phyloP scores from a whole-genome alignment of 1,140 invertebrate genomes.

The Venturia canescens region DNA sequence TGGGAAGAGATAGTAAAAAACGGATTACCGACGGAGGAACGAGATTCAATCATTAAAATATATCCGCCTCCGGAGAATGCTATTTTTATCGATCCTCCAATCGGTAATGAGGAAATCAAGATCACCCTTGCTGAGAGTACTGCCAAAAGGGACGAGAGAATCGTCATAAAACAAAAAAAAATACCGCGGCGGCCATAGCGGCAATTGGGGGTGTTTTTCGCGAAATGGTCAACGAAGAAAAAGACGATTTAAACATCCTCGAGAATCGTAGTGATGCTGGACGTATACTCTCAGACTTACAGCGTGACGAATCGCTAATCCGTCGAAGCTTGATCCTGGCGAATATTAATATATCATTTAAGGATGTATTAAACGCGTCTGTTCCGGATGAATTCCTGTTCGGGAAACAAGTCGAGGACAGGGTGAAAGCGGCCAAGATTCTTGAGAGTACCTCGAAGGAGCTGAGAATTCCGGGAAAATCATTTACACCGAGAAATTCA shows the following conservation, averaged over 20 bases:
- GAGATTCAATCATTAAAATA: conserved; percentile 38
- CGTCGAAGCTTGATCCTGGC: conserved; percentile 51
- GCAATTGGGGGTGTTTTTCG: not conserved
- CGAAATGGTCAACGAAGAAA: conserved; percentile 1
- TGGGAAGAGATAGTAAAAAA: conserved; percentile 47
- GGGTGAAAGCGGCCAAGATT: not conserved
- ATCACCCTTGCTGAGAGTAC: not conserved
- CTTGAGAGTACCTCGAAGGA: not conserved
- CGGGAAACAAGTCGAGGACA: not conserved
- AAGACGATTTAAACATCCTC: not conserved
- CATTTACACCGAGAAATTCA: not conserved
- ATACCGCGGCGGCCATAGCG: conserved; percentile 14
- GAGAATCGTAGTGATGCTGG: conserved; percentile 49
- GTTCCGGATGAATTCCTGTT: not conserved
- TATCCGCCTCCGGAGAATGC: conserved; percentile 50
- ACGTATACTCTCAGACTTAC: no score
- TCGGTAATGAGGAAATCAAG: conserved; percentile 42
- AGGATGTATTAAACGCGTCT: not conserved
- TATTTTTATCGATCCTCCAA: conserved; percentile 44
- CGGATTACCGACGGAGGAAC: conserved; percentile 44
- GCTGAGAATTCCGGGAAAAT: not conserved
- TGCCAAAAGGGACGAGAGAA: conserved; percentile 34
- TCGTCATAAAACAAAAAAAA: conserved; percentile 47
- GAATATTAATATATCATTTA: conserved; percentile 47
- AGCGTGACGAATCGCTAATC: conserved; percentile 55